phyloP scores from a whole-genome alignment of 2,797 vertebrate genomes.

The Vireo griseus region DNA sequence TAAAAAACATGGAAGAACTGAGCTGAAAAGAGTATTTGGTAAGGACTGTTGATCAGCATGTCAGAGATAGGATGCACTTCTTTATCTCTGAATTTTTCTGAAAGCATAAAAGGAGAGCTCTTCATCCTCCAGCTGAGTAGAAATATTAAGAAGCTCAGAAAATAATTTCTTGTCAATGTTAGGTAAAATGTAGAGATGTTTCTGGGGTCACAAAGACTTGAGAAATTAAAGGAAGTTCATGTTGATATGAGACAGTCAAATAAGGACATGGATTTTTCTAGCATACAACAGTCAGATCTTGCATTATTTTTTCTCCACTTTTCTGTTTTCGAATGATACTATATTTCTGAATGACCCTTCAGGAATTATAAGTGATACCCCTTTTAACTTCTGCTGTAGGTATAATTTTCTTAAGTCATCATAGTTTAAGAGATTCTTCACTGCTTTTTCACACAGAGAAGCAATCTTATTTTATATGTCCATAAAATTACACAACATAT shows the following conservation, averaged over 20 bases:
- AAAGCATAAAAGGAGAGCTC: not conserved
- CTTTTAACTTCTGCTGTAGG: not conserved
- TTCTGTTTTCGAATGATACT: not conserved
- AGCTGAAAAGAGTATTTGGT: not conserved
- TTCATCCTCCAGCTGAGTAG: not conserved
- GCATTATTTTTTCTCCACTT: not conserved
- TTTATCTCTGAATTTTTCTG: not conserved
- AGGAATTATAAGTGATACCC: not conserved
- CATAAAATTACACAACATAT: not conserved
- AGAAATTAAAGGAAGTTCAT: not conserved
- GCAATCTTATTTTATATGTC: not conserved
- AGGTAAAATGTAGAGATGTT: not conserved
- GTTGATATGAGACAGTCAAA: not conserved
- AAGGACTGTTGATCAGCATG: not conserved
- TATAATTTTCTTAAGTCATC: not conserved
- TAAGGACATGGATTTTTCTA: not conserved
- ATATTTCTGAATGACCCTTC: not conserved
- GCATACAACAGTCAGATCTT: not conserved
- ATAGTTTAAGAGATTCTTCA: not conserved
- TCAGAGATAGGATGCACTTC: not conserved
- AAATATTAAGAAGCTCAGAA: not conserved
- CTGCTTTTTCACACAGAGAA: not conserved
- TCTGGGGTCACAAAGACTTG: not conserved
- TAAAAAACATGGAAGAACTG: not conserved
- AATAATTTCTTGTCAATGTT: not conserved